Evolutionary conservation across 1,140 invertebrate genomes (phyloP).

Genomic region (Phymastichus coffea): DNA sequence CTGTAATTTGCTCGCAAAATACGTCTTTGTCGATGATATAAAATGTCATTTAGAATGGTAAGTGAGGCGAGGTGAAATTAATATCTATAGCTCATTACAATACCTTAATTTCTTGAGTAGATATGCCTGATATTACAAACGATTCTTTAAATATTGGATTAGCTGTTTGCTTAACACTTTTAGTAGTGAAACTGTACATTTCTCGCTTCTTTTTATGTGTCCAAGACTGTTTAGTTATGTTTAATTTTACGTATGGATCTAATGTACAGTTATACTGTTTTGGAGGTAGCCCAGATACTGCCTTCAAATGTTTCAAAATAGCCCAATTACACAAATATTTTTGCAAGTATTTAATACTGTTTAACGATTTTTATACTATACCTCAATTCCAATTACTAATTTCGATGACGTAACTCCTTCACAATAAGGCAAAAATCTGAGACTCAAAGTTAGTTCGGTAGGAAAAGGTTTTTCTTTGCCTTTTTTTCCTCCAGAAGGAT

Average conservation of each 20-base stretch:
- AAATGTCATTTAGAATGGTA: too few relatives aligned
- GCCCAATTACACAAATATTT: too few relatives aligned
- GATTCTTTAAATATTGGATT: slow-evolving; percentile 53
- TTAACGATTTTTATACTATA: slow-evolving; percentile 27
- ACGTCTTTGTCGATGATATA: too few relatives aligned
- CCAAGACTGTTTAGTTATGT: slow-evolving; percentile 52
- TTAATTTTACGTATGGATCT: slow-evolving; percentile 51
- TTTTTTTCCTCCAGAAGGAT: slow-evolving; percentile 38
- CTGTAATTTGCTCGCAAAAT: too few relatives aligned
- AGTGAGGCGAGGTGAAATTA: too few relatives aligned
- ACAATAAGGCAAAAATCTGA: slow-evolving; percentile 47
- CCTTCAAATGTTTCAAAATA: too few relatives aligned
- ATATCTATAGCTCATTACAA: too few relatives aligned
- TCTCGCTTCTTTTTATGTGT: slow-evolving; percentile 47
- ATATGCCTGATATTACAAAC: slow-evolving; percentile 49
- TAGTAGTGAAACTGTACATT: slow-evolving; percentile 51
- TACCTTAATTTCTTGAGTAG: slow-evolving; percentile 50
- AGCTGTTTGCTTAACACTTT: slow-evolving; percentile 48
- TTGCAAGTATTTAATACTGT: background rate
- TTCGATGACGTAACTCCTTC: slow-evolving; percentile 44
- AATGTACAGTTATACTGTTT: slow-evolving; percentile 53
- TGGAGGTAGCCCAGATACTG: slow-evolving; percentile 49
- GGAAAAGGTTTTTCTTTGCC: slow-evolving; percentile 47
- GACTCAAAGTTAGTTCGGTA: slow-evolving; percentile 50
- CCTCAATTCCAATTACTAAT: slow-evolving; percentile 53